A percentile compares a stretch with the other conserved stretches of the same genome.
Conservation (phyloP, 2,797 vertebrate species). For the Eutrigla gurnardus region DNA sequence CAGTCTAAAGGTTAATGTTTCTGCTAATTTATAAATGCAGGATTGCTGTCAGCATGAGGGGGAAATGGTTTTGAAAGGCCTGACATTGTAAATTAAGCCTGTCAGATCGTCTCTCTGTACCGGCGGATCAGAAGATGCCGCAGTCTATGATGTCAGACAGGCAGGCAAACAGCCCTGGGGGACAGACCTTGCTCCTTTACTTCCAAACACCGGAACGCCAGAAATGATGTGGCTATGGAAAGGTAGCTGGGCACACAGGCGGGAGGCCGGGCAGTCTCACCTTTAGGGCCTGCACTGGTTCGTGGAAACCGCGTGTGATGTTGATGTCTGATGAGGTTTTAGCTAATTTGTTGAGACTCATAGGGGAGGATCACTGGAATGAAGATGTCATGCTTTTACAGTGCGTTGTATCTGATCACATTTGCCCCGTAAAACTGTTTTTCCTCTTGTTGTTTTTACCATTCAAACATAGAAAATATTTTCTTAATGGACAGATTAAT, state of each 20-base stretch:
- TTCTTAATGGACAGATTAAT: slow-evolving; percentile 45
- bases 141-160: slow-evolving; percentile 85
- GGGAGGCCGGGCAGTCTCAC: slow-evolving; percentile 52
- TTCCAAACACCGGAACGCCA: slow-evolving; percentile 65
- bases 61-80: slow-evolving; percentile 86
- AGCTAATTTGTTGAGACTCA: slow-evolving; percentile 62
- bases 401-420: slow-evolving; percentile 63
- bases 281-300: slow-evolving; percentile 51
- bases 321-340: slow-evolving; percentile 66
- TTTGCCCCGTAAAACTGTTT: slow-evolving; percentile 38
- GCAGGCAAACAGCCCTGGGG: slow-evolving; percentile 82
- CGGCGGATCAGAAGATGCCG: slow-evolving; percentile 83
- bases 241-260: slow-evolving; percentile 54
- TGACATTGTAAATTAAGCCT: slow-evolving; percentile 89
- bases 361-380: slow-evolving; percentile 38
- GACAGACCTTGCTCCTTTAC: slow-evolving; percentile 74
- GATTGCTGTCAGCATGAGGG: slow-evolving; percentile 85
- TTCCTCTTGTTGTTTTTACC: slow-evolving; percentile 43
- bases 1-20: slow-evolving; percentile 90
- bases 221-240: slow-evolving; percentile 70
- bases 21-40: slow-evolving; percentile 89
- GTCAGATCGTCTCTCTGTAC: slow-evolving; percentile 84
- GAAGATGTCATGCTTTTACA: slow-evolving; percentile 63
- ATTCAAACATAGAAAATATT: slow-evolving; percentile 28
- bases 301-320: slow-evolving; percentile 54